These are phyloP conservation scores for Hyperopisus bebe DNA, from an alignment of 2,113 vertebrate genomes.

Conservation along the genomic window DNA sequence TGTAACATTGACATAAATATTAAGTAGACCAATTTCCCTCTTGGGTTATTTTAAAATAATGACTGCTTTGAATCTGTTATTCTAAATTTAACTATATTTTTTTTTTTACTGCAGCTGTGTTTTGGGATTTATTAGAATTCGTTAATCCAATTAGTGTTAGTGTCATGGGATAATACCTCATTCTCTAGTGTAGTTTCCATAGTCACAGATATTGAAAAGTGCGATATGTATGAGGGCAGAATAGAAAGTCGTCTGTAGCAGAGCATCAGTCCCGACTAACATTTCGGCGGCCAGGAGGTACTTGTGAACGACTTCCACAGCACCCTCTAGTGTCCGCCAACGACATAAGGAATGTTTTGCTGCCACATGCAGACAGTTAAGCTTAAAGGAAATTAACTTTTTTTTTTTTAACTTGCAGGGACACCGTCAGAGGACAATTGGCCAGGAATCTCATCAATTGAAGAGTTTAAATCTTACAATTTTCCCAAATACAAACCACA, in stretches of 20 bases:
- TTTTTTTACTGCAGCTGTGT: not conserved
- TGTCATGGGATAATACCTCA: not conserved
- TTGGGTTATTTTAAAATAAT: not conserved
- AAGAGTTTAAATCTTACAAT: constrained; percentile 96
- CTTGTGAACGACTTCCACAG: not conserved
- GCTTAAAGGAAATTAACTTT: not conserved
- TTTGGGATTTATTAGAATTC: not conserved
- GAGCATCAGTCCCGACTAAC: not conserved
- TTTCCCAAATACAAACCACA: constrained; percentile 96
- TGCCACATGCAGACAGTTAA: not conserved
- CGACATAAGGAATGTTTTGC: not conserved
- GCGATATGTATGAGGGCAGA: not conserved
- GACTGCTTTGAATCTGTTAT: not conserved
- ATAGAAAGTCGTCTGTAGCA: not conserved
- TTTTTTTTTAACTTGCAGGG: constrained; percentile 58
- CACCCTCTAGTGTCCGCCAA: not conserved
- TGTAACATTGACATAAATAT: constrained; percentile 6
- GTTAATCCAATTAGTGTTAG: not conserved
- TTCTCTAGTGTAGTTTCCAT: not conserved
- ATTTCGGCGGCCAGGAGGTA: not conserved
- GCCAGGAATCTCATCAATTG: constrained; percentile 87
- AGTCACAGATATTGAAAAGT: not conserved
- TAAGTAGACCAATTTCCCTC: not conserved
- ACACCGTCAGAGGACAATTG: constrained; percentile 92
- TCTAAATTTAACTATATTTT: not conserved